Conservation (phyloP, 2,113 vertebrate genomes). For the Tragulus kanchil region DNA sequence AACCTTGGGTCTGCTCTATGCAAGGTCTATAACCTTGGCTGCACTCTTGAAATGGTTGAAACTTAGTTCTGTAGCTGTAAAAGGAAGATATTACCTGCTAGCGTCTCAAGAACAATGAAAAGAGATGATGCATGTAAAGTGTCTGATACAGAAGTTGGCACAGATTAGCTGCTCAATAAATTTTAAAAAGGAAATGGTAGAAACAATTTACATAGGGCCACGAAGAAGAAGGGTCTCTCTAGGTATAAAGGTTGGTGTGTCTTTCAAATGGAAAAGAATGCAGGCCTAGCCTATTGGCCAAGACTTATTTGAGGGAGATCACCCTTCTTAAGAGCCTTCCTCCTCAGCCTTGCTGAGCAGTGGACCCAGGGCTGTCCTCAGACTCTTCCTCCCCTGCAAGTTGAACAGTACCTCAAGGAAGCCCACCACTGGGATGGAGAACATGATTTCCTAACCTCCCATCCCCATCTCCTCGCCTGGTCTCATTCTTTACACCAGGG, state of each 20-base stretch:
- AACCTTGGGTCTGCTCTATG: background rate
- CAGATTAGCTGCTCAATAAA: conserved; percentile 39
- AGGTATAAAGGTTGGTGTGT: background rate
- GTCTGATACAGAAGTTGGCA: background rate
- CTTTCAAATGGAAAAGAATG: background rate
- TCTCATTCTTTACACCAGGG: background rate
- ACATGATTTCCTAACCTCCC: fast-evolving
- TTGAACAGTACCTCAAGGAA: background rate
- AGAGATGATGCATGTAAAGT: background rate
- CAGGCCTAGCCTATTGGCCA: background rate
- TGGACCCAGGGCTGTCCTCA: background rate
- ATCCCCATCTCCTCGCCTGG: background rate
- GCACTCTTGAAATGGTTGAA: conserved; percentile 29
- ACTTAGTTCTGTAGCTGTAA: background rate
- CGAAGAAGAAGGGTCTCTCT: background rate
- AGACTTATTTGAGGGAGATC: background rate
- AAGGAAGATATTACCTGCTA: conserved; percentile 10
- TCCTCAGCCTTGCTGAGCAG: background rate
- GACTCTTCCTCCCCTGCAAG: background rate
- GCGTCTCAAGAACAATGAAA: background rate
- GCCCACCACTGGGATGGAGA: background rate
- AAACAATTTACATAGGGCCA: background rate
- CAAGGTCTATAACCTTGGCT: background rate
- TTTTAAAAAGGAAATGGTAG: conserved; percentile 6
- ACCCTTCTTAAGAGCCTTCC: background rate